Evolutionary conservation across 2,888 invertebrate species (phyloP).

Genomic region (Matsumyia berberina): DNA sequence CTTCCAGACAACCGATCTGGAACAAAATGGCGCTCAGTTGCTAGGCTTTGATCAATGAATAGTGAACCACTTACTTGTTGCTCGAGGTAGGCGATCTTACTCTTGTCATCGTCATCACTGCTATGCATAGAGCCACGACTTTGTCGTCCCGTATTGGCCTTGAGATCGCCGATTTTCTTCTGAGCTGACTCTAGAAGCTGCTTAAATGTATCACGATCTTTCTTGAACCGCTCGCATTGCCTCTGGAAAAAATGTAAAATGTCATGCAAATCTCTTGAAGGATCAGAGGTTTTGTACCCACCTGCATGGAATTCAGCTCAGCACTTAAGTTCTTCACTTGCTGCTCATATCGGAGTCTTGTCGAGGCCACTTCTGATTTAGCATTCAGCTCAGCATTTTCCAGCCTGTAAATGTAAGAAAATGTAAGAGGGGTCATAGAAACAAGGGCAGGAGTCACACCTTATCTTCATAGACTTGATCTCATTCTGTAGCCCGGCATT

Average conservation of each 20-base stretch:
- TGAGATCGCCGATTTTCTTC: conserved; percentile 91
- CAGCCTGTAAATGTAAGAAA: conserved; percentile 82
- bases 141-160: conserved; percentile 86
- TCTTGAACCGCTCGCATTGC: conserved; percentile 88
- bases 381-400: conserved; percentile 89
- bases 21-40: not conserved
- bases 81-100: conserved; percentile 90
- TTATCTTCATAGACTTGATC: conserved; percentile 88
- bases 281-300: conserved; percentile 79
- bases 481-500: conserved; percentile 91
- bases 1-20: conserved; percentile 91
- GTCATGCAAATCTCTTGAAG: not conserved
- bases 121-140: conserved; percentile 88
- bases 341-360: conserved; percentile 93
- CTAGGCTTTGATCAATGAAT: too few relatives aligned
- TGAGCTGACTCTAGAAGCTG: conserved; percentile 95
- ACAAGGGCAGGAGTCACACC: conserved; percentile 83
- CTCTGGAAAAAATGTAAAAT: conserved; percentile 78
- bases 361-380: conserved; percentile 91
- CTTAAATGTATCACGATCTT: conserved; percentile 94
- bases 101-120: conserved; percentile 90
- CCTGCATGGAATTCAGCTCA: conserved; percentile 93
- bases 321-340: conserved; percentile 92
- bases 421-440: not conserved
- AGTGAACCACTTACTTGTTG: conserved; percentile 86